A percentile compares a stretch with the other conserved stretches of the same genome.
Conservation (phyloP, 2,113 vertebrate species). For the Zapus hudsonius region DNA sequence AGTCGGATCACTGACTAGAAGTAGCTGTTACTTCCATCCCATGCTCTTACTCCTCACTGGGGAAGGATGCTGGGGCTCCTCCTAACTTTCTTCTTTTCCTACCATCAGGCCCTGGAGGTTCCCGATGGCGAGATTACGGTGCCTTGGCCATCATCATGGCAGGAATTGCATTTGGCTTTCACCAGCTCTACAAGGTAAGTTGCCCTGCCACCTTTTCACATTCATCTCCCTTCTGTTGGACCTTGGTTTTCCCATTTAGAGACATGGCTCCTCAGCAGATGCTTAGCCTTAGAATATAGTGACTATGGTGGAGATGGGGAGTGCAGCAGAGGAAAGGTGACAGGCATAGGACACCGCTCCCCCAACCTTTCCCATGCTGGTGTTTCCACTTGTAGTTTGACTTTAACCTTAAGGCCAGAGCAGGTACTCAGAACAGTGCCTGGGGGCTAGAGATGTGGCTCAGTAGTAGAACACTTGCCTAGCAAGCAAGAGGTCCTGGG, state of each 20-base stretch:
- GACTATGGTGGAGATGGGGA: neutral
- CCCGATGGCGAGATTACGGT: slow-evolving; percentile 96
- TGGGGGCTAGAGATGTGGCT: too few relatives aligned
- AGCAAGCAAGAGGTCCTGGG: too few relatives aligned
- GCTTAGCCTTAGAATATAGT: fast-evolving
- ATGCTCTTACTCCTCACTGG: fast-evolving
- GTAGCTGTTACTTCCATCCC: neutral
- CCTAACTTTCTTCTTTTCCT: slow-evolving; percentile 34
- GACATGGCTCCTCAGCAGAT: neutral
- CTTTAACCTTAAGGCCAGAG: fast-evolving
- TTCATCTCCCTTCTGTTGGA: fast-evolving
- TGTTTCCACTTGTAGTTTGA: neutral
- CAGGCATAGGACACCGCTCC: too few relatives aligned
- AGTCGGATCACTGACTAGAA: too few relatives aligned
- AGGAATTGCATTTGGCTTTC: slow-evolving; percentile 95
- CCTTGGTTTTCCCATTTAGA: neutral
- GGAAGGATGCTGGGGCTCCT: neutral
- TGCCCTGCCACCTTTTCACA: neutral
- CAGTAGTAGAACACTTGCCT: too few relatives aligned
- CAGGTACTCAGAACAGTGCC: neutral
- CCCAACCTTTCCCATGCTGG: too few relatives aligned
- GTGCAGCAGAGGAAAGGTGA: neutral
- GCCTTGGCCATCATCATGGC: slow-evolving; percentile 95
- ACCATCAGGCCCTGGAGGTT: slow-evolving; percentile 86
- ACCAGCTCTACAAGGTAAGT: slow-evolving; percentile 96